Percentiles rank a stretch among this genome's conserved stretches.
Evolutionary conservation across 2,888 invertebrate genomes (phyloP).

Genomic region (Pammene aurita): DNA sequence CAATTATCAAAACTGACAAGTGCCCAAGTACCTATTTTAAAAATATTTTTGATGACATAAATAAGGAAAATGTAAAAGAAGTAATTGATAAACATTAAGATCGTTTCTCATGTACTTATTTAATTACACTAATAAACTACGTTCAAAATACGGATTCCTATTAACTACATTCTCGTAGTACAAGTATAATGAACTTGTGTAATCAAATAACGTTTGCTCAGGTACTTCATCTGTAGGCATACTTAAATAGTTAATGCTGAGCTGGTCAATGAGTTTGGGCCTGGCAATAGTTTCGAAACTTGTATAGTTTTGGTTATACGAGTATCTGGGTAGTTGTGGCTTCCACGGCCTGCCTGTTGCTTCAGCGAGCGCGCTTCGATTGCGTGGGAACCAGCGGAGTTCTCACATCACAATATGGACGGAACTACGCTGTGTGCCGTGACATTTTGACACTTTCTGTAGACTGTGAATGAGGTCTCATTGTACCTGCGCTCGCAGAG

Average conservation of each 20-base stretch:
- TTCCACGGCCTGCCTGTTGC: slow-evolving; percentile 38
- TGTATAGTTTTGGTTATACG: slow-evolving; percentile 5
- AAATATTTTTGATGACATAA: no score
- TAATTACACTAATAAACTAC: no score
- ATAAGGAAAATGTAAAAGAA: no score
- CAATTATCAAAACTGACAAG: no score
- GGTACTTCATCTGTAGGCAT: no score
- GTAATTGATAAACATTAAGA: no score
- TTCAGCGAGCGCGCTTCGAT: slow-evolving; percentile 47
- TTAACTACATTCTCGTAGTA: no score
- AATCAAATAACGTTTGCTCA: no score
- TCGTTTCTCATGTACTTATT: no score
- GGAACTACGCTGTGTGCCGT: slow-evolving; percentile 34
- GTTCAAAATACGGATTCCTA: no score
- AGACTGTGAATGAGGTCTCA: slow-evolving; percentile 25
- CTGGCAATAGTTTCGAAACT: background rate
- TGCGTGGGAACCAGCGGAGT: slow-evolving; percentile 56
- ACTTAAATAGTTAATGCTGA: background rate
- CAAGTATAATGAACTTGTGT: no score
- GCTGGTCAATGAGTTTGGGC: background rate
- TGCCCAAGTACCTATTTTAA: no score
- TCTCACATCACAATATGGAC: slow-evolving; percentile 59
- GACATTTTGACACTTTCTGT: slow-evolving; percentile 36
- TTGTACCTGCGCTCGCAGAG: slow-evolving; percentile 11
- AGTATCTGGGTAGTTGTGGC: slow-evolving; percentile 20